Evolutionary conservation across 1,140 invertebrate species (phyloP).

Genomic region (Caerostris extrusa): DNA sequence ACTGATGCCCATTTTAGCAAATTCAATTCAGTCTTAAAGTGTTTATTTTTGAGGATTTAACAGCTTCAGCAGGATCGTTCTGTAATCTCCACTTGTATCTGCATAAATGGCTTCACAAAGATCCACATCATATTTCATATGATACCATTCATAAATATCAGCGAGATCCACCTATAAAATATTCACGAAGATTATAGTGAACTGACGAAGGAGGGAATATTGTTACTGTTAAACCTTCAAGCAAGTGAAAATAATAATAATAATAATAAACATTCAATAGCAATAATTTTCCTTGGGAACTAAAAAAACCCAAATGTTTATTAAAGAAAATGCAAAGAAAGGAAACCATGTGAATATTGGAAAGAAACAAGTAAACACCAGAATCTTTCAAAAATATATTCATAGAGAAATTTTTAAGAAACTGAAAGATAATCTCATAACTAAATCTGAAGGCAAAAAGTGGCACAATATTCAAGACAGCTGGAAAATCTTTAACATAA

Average conservation of each 20-base stretch:
- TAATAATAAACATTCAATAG: too few species aligned
- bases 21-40: not conserved
- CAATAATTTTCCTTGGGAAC: too few species aligned
- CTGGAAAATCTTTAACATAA: too few species aligned
- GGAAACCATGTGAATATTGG: too few species aligned
- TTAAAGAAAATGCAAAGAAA: too few species aligned
- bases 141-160: slow-evolving; percentile 81
- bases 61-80: slow-evolving; percentile 80
- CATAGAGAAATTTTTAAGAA: too few species aligned
- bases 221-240: not conserved
- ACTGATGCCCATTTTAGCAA: not conserved
- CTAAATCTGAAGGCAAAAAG: too few species aligned
- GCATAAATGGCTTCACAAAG: slow-evolving; percentile 80
- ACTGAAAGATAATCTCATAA: too few species aligned
- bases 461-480: too few species aligned
- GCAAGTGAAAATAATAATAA: not conserved
- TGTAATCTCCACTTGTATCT: slow-evolving; percentile 82
- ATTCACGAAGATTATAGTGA: not conserved
- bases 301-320: too few species aligned
- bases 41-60: slow-evolving; percentile 63
- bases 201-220: not conserved
- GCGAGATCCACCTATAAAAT: slow-evolving; percentile 81
- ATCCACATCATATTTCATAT: slow-evolving; percentile 80
- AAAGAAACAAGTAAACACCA: too few species aligned
- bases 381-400: too few species aligned